Evolutionary conservation across 1,140 invertebrate species (phyloP).

Genomic region (Drosophila bipectinata): DNA sequence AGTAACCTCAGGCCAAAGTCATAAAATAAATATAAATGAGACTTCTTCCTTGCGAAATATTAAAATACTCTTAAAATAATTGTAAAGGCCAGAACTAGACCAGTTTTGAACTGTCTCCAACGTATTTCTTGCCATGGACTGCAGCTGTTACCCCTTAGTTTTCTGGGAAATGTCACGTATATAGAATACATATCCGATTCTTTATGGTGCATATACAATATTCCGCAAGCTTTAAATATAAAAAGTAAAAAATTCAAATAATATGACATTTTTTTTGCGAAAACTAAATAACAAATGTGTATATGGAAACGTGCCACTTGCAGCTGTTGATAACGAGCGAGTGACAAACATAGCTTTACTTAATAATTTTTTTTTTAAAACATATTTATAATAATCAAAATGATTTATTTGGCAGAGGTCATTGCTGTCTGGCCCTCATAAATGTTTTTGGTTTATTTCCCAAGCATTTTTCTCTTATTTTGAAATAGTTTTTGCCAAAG

Average conservation of each 20-base stretch:
- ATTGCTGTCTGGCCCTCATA: slow-evolving; percentile 57
- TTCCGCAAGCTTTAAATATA: slow-evolving; percentile 51
- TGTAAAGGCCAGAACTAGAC: neutral
- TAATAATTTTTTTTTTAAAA: slow-evolving; percentile 49
- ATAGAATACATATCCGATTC: slow-evolving; percentile 33
- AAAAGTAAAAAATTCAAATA: slow-evolving; percentile 19
- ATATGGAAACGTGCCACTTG: slow-evolving; percentile 51
- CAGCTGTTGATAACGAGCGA: slow-evolving; percentile 66
- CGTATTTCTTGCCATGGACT: slow-evolving; percentile 43
- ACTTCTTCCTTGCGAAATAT: neutral
- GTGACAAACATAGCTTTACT: slow-evolving; percentile 32
- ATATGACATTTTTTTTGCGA: neutral
- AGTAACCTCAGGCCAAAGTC: slow-evolving; percentile 1
- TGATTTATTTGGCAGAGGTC: slow-evolving; percentile 73
- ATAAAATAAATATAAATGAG: slow-evolving; percentile 1
- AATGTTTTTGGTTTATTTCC: slow-evolving; percentile 42
- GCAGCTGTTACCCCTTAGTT: slow-evolving; percentile 69
- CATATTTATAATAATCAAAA: slow-evolving; percentile 75
- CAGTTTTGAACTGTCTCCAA: slow-evolving; percentile 25
- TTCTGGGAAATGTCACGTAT: slow-evolving; percentile 44
- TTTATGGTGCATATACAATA: slow-evolving; percentile 65
- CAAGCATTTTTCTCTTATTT: slow-evolving; percentile 34
- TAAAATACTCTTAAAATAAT: neutral
- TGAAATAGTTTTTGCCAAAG: slow-evolving; percentile 36
- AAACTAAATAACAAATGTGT: slow-evolving; percentile 42